Conservation (phyloP, 2,888 invertebrate species). For the Hemicrepidius hirtus region DNA sequence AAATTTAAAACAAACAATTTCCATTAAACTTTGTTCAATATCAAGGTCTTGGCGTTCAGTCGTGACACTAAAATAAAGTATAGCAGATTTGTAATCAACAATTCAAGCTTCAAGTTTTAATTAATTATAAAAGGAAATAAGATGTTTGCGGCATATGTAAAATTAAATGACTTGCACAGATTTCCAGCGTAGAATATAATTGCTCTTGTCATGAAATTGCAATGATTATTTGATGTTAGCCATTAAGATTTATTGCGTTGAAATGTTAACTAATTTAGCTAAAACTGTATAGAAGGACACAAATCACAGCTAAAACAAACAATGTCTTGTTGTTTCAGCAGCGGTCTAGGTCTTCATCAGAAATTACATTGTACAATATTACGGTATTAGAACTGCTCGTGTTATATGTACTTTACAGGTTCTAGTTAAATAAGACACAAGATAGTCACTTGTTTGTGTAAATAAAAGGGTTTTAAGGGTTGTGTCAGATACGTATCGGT, state of each 20-base stretch:
- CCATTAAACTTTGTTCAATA: neutral
- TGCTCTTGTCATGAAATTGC: constrained; percentile 7
- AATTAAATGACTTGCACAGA: constrained; percentile 2
- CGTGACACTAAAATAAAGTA: neutral
- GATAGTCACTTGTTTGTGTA: too few relatives aligned
- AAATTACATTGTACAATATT: too few relatives aligned
- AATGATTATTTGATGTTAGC: neutral
- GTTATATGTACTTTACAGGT: too few relatives aligned
- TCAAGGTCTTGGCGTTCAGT: neutral
- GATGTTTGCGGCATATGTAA: constrained; percentile 12
- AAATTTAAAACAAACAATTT: too few relatives aligned
- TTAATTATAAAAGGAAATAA: constrained; percentile 25
- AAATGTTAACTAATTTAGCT: constrained; percentile 2
- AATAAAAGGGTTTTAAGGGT: too few relatives aligned
- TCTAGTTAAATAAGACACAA: too few relatives aligned
- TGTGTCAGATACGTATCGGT: too few relatives aligned
- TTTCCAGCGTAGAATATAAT: constrained; percentile 8
- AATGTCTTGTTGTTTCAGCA: neutral
- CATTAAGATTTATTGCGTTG: constrained; percentile 22
- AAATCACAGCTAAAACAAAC: neutral
- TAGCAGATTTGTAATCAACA: neutral
- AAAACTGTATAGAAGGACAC: constrained; percentile 9
- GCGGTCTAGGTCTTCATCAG: neutral
- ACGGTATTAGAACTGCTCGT: too few relatives aligned
- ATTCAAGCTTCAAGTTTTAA: constrained; percentile 4